A percentile compares a stretch with the other conserved stretches of the same genome.
Conservation (phyloP, 1,140 invertebrate species). For the Anoplophora glabripennis region DNA sequence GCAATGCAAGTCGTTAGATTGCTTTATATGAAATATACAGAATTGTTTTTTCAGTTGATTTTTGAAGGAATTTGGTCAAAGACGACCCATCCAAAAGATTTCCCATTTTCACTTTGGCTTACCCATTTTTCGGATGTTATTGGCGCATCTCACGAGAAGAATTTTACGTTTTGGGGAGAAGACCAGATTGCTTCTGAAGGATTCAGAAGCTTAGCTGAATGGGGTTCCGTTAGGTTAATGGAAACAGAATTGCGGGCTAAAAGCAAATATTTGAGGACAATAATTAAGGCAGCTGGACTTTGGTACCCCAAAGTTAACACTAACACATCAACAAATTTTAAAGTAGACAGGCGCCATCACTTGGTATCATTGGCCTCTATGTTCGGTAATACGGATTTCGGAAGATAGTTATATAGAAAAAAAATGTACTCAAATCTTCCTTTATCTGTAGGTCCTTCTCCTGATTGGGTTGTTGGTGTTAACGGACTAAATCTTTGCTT, state of each 20-base stretch:
- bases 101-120: constrained; percentile 82
- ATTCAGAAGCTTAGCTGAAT: constrained; percentile 86
- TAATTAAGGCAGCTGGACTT: constrained; percentile 91
- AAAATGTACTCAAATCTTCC: not conserved
- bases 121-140: constrained; percentile 98
- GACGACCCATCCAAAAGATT: constrained; percentile 95
- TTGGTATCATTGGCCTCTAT: constrained; percentile 91
- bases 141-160: constrained; percentile 87
- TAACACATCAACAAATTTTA: constrained; percentile 81
- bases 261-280: constrained; percentile 78
- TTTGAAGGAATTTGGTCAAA: constrained; percentile 97
- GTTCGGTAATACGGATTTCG: constrained; percentile 61
- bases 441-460: constrained; percentile 69
- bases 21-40: too few relatives aligned
- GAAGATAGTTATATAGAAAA: too few relatives aligned
- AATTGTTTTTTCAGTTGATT: constrained; percentile 67
- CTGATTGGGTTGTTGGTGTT: constrained; percentile 94
- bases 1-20: too few relatives aligned
- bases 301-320: constrained; percentile 92
- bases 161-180: constrained; percentile 93
- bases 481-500: constrained; percentile 83
- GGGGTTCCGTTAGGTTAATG: constrained; percentile 86
- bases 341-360: constrained; percentile 84
- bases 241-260: constrained; percentile 87
- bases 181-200: constrained; percentile 88